These are phyloP conservation scores for Caenorhabditis elegans DNA, from an alignment of 1,140 invertebrate genomes.

Conservation along the genomic window WBcel235 BX284605.5:10005001-10005500, in stretches of 20 bases:
- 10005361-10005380: slow-evolving; percentile 75
- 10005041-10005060: slow-evolving; percentile 26
- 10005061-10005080: slow-evolving; percentile 21
- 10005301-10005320: slow-evolving; percentile 76
- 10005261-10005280: neutral
- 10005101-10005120: neutral
- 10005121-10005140: neutral
- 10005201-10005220: neutral
- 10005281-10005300: neutral
- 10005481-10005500: slow-evolving; percentile 81
- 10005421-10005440: slow-evolving; percentile 78
- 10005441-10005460: neutral
- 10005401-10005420: slow-evolving; percentile 75
- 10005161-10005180: neutral
- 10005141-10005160: neutral
- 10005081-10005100: neutral
- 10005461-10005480: slow-evolving; percentile 22
- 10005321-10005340: slow-evolving; percentile 94
- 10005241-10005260: too few species aligned
- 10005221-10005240: too few species aligned
- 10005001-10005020: neutral
- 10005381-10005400: slow-evolving; percentile 70
- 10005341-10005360: slow-evolving; percentile 84
- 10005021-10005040: neutral
- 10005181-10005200: neutral